Evolutionary conservation across 2,888 invertebrate genomes (phyloP).

Genomic region (Pollenia labialis): DNA sequence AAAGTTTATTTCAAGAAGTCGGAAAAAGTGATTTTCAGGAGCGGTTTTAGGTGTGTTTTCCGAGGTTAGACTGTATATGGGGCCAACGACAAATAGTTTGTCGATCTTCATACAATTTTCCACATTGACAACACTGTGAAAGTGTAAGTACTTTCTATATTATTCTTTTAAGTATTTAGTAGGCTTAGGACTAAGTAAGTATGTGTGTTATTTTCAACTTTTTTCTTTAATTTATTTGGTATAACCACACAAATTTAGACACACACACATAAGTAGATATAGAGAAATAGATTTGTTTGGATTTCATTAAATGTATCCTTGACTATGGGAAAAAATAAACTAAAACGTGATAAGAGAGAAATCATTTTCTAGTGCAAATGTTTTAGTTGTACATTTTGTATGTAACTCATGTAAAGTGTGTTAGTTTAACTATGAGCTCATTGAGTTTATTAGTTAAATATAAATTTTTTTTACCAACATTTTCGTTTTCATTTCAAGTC

Average conservation of each 20-base stretch:
- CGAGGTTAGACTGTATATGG: too few species aligned
- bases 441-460: constrained; percentile 29
- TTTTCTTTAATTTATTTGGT: constrained; percentile 11
- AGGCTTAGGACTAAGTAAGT: not conserved
- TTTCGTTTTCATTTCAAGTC: not conserved
- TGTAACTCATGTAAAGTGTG: constrained; percentile 19
- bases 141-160: not conserved
- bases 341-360: constrained; percentile 36
- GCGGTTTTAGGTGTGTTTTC: too few species aligned
- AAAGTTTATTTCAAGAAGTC: too few species aligned
- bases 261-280: not conserved
- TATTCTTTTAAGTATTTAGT: not conserved
- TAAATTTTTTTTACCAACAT: not conserved
- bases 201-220: not conserved
- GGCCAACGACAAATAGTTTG: too few species aligned
- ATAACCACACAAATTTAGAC: constrained; percentile 6
- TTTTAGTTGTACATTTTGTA: constrained; percentile 9
- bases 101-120: too few species aligned
- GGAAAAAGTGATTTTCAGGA: too few species aligned
- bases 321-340: constrained; percentile 27
- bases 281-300: constrained; percentile 36
- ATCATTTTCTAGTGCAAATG: not conserved
- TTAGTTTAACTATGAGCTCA: constrained; percentile 12
- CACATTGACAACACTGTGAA: too few species aligned
- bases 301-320: constrained; percentile 52